Evolutionary conservation across 2,888 invertebrate species (phyloP).

Genomic region (Cataglyphis albicans): DNA sequence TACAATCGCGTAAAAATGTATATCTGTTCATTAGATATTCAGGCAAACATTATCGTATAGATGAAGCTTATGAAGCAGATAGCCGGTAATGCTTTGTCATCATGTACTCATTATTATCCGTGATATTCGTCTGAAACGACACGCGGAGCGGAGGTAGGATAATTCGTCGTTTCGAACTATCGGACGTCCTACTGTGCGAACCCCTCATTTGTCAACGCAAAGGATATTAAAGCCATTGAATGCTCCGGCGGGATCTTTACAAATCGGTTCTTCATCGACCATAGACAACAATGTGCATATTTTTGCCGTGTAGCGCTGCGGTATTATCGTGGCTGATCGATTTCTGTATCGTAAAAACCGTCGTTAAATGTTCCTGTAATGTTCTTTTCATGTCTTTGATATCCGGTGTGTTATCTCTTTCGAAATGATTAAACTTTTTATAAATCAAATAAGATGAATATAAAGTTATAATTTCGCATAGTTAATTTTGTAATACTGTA

Average conservation of each 20-base stretch:
- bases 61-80: slow-evolving; percentile 25
- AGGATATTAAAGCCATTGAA: slow-evolving; percentile 81
- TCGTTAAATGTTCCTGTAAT: slow-evolving; percentile 11
- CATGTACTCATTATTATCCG: slow-evolving; percentile 72
- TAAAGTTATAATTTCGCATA: neutral
- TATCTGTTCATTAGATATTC: slow-evolving; percentile 56
- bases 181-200: slow-evolving; percentile 76
- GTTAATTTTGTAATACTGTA: neutral
- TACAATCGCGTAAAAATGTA: neutral
- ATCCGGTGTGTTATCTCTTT: neutral
- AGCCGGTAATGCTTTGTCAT: slow-evolving; percentile 67
- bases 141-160: slow-evolving; percentile 70
- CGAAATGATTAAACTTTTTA: neutral
- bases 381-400: neutral
- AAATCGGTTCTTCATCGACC: slow-evolving; percentile 74
- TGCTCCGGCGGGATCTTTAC: slow-evolving; percentile 73
- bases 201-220: slow-evolving; percentile 80
- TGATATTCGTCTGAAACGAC: slow-evolving; percentile 61
- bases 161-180: slow-evolving; percentile 73
- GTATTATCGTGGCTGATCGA: slow-evolving; percentile 64
- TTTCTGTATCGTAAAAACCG: slow-evolving; percentile 12
- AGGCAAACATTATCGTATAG: slow-evolving; percentile 47
- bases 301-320: slow-evolving; percentile 51
- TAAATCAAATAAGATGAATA: neutral
- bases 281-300: slow-evolving; percentile 58